These are phyloP conservation scores for Andrena bucephala DNA, from an alignment of 2,888 invertebrate genomes.

Conservation along the genomic window DNA sequence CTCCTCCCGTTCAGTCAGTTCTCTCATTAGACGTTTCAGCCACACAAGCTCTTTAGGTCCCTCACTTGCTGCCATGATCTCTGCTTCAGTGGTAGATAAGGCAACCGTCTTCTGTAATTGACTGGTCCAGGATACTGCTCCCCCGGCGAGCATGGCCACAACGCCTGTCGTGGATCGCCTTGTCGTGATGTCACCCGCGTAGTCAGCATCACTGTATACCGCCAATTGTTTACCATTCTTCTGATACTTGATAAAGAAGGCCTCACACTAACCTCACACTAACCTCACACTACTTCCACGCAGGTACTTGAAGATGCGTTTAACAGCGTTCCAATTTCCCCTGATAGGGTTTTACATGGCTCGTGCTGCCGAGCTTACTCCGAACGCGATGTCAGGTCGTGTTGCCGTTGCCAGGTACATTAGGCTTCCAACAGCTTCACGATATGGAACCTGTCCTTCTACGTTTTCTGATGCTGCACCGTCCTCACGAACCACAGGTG, in stretches of 20 bases:
- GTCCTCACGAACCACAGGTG: background rate
- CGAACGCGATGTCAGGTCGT: background rate
- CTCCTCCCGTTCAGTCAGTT: background rate
- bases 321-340: background rate
- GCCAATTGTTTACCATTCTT: background rate
- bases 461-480: background rate
- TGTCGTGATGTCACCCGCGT: constrained; percentile 19
- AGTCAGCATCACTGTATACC: constrained; percentile 17
- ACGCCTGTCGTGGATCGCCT: constrained; percentile 16
- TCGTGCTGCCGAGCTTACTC: background rate
- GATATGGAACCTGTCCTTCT: background rate
- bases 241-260: background rate
- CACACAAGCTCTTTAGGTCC: constrained; percentile 2
- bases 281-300: constrained; percentile 4
- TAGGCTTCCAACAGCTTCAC: constrained; percentile 7
- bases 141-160: background rate
- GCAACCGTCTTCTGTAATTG: constrained; percentile 1
- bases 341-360: constrained; percentile 13
- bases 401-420: background rate
- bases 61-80: background rate
- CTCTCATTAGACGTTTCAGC: constrained; percentile 3
- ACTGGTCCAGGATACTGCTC: background rate
- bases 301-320: constrained; percentile 5
- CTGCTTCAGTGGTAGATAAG: background rate
- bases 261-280: no score